These are phyloP conservation scores for Pterobdella sp. DNA, from an alignment of 2,888 invertebrate species.

Conservation along the genomic window DNA sequence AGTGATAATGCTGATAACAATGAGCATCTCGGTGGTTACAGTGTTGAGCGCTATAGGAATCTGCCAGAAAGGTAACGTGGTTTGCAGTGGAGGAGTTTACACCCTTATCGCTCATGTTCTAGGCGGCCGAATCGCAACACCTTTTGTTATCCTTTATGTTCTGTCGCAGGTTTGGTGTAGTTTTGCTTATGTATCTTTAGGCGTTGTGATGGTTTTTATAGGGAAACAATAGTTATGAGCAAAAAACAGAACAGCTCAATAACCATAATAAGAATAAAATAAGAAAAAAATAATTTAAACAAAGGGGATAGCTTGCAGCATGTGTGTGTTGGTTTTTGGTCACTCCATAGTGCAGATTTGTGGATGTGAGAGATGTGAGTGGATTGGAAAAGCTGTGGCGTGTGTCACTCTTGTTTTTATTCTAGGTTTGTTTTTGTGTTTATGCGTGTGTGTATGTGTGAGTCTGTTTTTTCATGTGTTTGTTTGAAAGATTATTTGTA, in stretches of 20 bases:
- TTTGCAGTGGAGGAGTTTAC: constrained; percentile 30
- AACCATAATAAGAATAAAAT: not conserved
- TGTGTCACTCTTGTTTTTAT: constrained; percentile 26
- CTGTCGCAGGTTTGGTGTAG: constrained; percentile 24
- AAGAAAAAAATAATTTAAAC: too few species aligned
- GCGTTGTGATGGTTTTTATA: not conserved
- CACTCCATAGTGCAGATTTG: constrained; percentile 23
- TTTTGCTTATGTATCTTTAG: not conserved
- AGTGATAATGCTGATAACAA: constrained; percentile 26
- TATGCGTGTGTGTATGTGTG: not conserved
- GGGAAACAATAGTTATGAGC: not conserved
- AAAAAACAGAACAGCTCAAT: not conserved
- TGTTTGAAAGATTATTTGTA: not conserved
- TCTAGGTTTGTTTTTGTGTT: constrained; percentile 15
- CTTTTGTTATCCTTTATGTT: constrained; percentile 27
- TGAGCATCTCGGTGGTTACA: constrained; percentile 22
- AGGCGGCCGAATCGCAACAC: constrained; percentile 28
- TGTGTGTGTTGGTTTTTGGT: constrained; percentile 29
- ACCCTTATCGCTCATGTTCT: constrained; percentile 28
- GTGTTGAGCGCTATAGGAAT: constrained; percentile 30
- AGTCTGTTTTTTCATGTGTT: not conserved
- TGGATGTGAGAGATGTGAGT: constrained; percentile 21
- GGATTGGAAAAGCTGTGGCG: constrained; percentile 21
- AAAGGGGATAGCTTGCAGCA: constrained; percentile 26
- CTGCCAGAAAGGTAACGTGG: constrained; percentile 24